Evolutionary conservation across 2,113 vertebrate genomes (phyloP).

Genomic region (Enhydra lutris): DNA sequence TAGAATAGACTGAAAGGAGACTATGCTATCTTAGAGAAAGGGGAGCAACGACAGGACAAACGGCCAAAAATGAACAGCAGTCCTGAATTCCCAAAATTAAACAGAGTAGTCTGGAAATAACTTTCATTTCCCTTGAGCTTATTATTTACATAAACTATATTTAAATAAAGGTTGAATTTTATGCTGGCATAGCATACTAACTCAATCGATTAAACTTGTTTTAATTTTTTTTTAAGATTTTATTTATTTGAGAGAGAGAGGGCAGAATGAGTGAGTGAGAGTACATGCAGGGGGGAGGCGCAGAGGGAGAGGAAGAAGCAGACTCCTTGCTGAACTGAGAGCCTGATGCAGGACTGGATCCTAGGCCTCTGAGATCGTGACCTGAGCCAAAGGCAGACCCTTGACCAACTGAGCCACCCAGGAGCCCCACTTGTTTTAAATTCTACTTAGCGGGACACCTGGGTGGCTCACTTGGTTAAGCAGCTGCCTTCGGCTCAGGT

Average conservation of each 20-base stretch:
- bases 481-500: no score
- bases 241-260: neutral
- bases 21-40: neutral
- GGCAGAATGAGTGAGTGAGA: no score
- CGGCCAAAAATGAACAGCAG: neutral
- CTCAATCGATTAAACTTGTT: neutral
- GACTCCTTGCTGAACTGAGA: no score
- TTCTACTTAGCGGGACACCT: neutral
- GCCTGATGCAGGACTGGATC: no score
- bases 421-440: neutral
- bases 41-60: neutral
- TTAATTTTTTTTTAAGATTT: neutral
- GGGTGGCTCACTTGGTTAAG: no score
- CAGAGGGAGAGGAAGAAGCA: no score
- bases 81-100: neutral
- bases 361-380: no score
- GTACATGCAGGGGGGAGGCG: no score
- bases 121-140: neutral
- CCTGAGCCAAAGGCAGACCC: no score
- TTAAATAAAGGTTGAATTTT: constrained; percentile 30
- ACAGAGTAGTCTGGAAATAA: neutral
- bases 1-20: neutral
- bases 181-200: neutral
- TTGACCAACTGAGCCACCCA: no score
- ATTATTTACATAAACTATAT: neutral